Base-by-base conservation (phyloP, 2,797 vertebrate genomes). In the Microctenopoma lineatum region DNA sequence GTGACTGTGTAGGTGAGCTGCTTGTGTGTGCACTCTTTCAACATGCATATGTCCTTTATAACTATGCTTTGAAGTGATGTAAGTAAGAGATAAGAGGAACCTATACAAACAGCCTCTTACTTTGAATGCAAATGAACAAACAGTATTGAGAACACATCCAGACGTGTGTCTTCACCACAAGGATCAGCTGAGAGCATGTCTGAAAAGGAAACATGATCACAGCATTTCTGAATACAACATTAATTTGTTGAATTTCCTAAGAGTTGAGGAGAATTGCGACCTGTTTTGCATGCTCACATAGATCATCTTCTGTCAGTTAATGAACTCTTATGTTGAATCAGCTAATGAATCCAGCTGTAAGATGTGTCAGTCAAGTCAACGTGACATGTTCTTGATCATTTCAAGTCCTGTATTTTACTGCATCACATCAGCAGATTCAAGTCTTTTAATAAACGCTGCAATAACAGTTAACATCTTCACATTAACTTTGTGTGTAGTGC, bases 61-160 rank as follows among this genome's bases (percentile, higher is more conserved):
- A 12, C 38, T 13, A 12, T 41, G 13, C 29, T 41, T 12, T 41
- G 38, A 41, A 41, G 38, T 41, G 1, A 6, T 41, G 38, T 12
- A 41, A 41, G 11, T 41, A 13, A 41, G 12, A 14, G 11, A 41
- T 13, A 41, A 41, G 38, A 41, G 14, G 38, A 41, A 16, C 1
- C 16, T 15, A 16, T 5, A 16, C 26, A 34, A 34, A n/a, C n/a
- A 34, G 12, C 16, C 3, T 38, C 18, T 2, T 1, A 13, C 34
- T 38, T n/a, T 45, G 50, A 46, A 72, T 70, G 59, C 48, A 75
- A 76, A 42, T 59, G 6, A 71, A 27, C n/a, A 2, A 52, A 41
- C 25, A 4, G 16, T 44, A 26, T 62, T 62, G 52, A 26, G 1
- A 72, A 41, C 8, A 59, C 11, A 58, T 16, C 7, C 1, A 5